Conservation (phyloP, 2,113 vertebrate species). For the Saccopteryx bilineata region DNA sequence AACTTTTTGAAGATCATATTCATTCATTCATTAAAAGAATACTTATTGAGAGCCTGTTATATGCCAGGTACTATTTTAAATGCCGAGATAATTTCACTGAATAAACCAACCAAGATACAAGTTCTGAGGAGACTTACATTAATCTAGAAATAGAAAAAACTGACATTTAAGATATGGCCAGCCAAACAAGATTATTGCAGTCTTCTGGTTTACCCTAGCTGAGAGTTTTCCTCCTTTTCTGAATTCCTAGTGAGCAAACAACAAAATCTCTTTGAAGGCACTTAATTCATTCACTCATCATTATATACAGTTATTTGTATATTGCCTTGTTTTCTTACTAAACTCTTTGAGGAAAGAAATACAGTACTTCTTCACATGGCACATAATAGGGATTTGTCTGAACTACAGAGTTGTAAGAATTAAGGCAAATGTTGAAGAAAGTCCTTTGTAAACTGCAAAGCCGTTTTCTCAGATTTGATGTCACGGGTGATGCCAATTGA, state of each 20-base stretch:
- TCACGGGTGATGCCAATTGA: not conserved
- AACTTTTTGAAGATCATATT: conserved; percentile 23
- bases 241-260: not conserved
- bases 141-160: conserved; percentile 22
- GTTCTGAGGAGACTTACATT: conserved; percentile 4
- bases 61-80: not conserved
- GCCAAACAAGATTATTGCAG: not conserved
- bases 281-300: not conserved
- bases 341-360: not conserved
- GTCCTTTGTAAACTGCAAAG: not conserved
- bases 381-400: not conserved
- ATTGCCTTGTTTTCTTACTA: not conserved
- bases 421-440: not conserved
- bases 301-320: not conserved
- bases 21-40: conserved; percentile 36
- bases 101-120: not conserved
- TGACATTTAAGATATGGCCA: not conserved
- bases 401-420: not conserved
- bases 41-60: not conserved
- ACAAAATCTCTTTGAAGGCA: not conserved
- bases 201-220: not conserved
- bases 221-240: not conserved
- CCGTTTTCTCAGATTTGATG: not conserved
- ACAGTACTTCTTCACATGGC: not conserved
- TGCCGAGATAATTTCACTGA: not conserved